phyloP scores from a whole-genome alignment of 2,888 invertebrate genomes.

The Drosophila kanekoi region DNA sequence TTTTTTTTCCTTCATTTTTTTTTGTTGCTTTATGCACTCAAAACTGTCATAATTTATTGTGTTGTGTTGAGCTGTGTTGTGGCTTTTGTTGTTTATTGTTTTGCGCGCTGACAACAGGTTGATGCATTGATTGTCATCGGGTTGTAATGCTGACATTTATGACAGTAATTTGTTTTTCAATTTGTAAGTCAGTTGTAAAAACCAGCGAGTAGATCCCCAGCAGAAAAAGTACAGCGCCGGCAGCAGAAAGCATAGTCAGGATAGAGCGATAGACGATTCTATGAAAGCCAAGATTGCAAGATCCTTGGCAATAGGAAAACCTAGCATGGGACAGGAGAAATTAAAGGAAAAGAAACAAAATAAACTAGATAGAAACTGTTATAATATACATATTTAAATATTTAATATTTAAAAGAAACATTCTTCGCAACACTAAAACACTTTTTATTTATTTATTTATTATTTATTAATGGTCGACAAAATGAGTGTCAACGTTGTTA shows the following conservation, averaged over 20 bases:
- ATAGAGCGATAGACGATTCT: background rate
- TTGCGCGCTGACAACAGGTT: slow-evolving; percentile 66
- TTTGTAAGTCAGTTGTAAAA: slow-evolving; percentile 63
- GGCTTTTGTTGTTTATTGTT: slow-evolving; percentile 41
- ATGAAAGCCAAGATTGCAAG: background rate
- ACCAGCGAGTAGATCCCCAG: slow-evolving; percentile 27
- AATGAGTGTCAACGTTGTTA: too few relatives aligned
- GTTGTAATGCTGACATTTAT: slow-evolving; percentile 77
- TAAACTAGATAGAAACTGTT: background rate
- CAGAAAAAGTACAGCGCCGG: slow-evolving; percentile 16
- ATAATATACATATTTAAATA: too few relatives aligned
- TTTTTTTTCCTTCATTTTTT: slow-evolving; percentile 14
- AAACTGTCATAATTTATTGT: slow-evolving; percentile 79
- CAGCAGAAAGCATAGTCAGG: background rate
- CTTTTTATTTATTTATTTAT: too few relatives aligned
- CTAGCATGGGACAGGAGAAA: background rate
- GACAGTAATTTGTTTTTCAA: slow-evolving; percentile 79
- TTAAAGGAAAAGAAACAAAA: background rate
- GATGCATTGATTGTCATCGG: slow-evolving; percentile 76
- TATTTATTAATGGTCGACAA: too few relatives aligned
- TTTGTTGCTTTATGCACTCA: slow-evolving; percentile 53
- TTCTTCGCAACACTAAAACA: too few relatives aligned
- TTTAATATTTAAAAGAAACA: too few relatives aligned
- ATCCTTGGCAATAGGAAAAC: background rate
- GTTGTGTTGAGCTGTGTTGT: slow-evolving; percentile 31